A percentile compares a stretch with the other conserved stretches of the same genome.
Conservation (phyloP, 2,888 invertebrate genomes). For the Candidula unifasciata region DNA sequence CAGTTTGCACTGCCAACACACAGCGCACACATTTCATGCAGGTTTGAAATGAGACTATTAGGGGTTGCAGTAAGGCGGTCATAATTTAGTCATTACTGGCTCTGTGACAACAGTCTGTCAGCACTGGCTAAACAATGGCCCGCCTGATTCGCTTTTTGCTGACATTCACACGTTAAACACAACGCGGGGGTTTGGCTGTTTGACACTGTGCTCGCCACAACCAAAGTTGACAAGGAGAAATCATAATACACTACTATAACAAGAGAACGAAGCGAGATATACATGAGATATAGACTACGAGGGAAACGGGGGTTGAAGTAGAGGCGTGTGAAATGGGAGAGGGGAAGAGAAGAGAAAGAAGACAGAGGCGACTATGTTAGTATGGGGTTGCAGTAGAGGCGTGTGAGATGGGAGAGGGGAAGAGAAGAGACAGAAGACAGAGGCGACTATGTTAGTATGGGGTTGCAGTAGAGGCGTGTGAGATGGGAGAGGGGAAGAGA, state of each 20-base stretch:
- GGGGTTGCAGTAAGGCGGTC: neutral
- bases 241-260: no score
- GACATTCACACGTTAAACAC: slow-evolving; percentile 6
- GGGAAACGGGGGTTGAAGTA: no score
- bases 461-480: no score
- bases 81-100: slow-evolving; percentile 1
- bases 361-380: no score
- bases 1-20: neutral
- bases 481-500: no score
- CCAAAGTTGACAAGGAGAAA: neutral
- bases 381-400: no score
- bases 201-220: neutral
- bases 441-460: no score
- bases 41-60: neutral
- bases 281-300: neutral
- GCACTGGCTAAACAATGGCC: neutral
- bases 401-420: no score
- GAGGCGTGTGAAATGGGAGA: no score
- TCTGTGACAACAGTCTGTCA: slow-evolving; percentile 5
- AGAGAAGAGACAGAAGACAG: no score
- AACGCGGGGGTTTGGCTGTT: neutral
- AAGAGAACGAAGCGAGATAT: neutral
- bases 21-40: neutral
- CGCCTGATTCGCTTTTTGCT: neutral
- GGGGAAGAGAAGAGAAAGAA: no score